Conservation (phyloP, 92 coral and sea anemone genomes). For the Paramuricea clavata region DNA sequence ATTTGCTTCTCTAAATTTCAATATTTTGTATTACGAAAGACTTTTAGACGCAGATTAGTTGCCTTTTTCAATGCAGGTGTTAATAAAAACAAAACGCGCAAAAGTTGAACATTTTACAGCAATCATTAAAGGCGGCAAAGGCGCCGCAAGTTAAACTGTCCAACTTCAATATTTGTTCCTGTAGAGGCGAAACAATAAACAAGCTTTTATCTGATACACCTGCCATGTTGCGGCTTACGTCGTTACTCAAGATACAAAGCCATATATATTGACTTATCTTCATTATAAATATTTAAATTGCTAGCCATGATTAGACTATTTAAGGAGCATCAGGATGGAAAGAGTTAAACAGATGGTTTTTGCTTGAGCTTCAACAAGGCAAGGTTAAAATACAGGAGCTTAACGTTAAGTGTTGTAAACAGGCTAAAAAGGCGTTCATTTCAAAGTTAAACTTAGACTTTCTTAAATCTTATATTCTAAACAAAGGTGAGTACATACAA, state of each 20-base stretch:
- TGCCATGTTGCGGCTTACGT: constrained; percentile 1
- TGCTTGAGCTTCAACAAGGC: too few species aligned
- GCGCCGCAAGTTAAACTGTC: neutral
- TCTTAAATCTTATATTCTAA: too few species aligned
- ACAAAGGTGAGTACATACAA: too few species aligned
- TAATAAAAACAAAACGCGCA: too few species aligned
- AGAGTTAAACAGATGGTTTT: neutral
- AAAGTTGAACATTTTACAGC: neutral
- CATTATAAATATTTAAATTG: neutral
- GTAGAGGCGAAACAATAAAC: neutral
- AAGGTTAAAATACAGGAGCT: too few species aligned
- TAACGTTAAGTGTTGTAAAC: too few species aligned
- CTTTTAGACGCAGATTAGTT: too few species aligned
- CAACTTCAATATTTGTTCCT: neutral
- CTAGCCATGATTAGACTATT: neutral
- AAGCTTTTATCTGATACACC: neutral
- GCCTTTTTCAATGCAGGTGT: too few species aligned
- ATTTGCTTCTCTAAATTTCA: too few species aligned
- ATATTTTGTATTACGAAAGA: too few species aligned
- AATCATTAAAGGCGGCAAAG: neutral
- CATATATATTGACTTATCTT: neutral
- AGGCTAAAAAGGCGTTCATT: too few species aligned
- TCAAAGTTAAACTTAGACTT: too few species aligned
- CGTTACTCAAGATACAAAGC: neutral
- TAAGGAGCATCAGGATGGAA: neutral